Base-by-base conservation (phyloP, 2,888 invertebrate genomes). In the Hemistola chrysoprasaria region DNA sequence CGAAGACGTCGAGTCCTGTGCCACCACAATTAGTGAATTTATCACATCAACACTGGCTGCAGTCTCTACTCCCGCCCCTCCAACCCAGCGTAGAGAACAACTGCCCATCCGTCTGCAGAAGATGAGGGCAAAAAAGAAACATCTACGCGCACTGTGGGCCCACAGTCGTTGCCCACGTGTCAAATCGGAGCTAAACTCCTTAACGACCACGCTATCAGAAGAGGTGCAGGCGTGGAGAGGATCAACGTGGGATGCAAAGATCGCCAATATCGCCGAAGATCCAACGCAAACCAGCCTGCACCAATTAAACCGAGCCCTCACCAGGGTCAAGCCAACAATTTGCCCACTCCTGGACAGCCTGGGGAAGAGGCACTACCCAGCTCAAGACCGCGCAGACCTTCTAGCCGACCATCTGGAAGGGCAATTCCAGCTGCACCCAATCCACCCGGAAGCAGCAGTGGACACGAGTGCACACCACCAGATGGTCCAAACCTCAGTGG, bases 1-100 rank as follows among this genome's bases (percentile, higher is more conserved):
- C 0, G 28, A 23, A 5, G 28, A 36, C 1, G 36, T 36, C 22
- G 36, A 36, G 5, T 5, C 3, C 1, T 23, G 24, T 6, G 37
- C 29, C 5, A n/a, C 7, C 1, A 6, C 4, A 6, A 7, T 37
- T 9, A 30, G 20, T 1, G 16, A 6, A 0, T 11, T 22, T 1
- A 11, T 34, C 0, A 20, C 10, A 1, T 6, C 16, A 0, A 21
- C 34, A 0, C 1, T 16, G 1, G 10, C n/a, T 3, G 26, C 8
- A 1, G 26, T 24, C 2, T 8, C 27, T 6, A 8, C 11, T 1
- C 8, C 16, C 1, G 1, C 3, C 0, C 3, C 37, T 0, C 3
- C 1, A 0, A 1, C 29, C 0, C 2, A 6, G 0, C 1, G 5
- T 9, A 11, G 36, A 1, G 9, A 11, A 8, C 16, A 28, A 3